phyloP scores from a whole-genome alignment of 2,797 vertebrate species.

The Cuculus canorus region DNA sequence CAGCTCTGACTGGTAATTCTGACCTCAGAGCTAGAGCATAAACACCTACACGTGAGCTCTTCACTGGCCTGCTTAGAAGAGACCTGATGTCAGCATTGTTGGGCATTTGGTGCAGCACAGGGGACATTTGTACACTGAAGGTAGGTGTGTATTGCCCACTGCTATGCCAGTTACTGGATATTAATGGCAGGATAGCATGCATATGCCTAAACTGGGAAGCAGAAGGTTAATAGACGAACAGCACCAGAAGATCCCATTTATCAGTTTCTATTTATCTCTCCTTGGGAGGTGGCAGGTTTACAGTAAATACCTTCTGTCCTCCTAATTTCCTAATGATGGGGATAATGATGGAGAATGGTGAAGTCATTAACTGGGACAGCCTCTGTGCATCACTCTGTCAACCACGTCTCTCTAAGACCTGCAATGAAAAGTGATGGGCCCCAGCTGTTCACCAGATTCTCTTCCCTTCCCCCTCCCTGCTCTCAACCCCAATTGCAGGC shows the following conservation, averaged over 20 bases:
- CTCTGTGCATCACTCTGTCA: conserved; percentile 99
- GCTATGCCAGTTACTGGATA: conserved; percentile 89
- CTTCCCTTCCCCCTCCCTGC: conserved; percentile 60
- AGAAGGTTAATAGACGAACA: conserved; percentile 98
- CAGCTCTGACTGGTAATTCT: neutral
- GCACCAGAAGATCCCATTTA: conserved; percentile 95
- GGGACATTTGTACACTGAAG: conserved; percentile 46
- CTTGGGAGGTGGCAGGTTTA: conserved; percentile 99
- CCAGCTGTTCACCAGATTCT: conserved; percentile 89
- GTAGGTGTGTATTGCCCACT: conserved; percentile 68
- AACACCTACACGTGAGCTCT: neutral
- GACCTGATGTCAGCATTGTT: neutral
- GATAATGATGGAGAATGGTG: conserved; percentile 99
- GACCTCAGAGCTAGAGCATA: neutral
- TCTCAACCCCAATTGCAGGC: conserved; percentile 47
- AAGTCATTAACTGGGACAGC: conserved; percentile 98
- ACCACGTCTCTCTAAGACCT: conserved; percentile 88
- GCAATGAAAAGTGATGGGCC: conserved; percentile 95
- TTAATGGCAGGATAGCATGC: conserved; percentile 93
- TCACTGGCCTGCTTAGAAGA: neutral
- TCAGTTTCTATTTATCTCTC: conserved; percentile 99
- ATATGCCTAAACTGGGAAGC: conserved; percentile 92
- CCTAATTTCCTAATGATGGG: conserved; percentile 99
- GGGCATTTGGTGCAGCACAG: neutral
- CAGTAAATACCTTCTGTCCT: conserved; percentile 99